phyloP scores from a whole-genome alignment of 2,888 invertebrate species.

The Habroteleia sp. region DNA sequence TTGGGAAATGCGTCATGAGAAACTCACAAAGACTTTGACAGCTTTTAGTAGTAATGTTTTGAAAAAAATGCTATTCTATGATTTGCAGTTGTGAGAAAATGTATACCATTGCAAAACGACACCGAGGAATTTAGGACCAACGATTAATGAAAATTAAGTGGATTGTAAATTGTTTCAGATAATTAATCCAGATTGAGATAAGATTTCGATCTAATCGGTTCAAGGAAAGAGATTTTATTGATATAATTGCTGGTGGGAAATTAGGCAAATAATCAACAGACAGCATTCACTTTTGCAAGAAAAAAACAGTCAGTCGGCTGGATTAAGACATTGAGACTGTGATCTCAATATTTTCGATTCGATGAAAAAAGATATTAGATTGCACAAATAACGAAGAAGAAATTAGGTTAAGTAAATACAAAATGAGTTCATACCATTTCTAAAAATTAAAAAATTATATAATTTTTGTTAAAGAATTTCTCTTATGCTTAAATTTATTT shows the following conservation, averaged over 20 bases:
- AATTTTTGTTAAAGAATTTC: no score
- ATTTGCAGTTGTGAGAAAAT: constrained; percentile 1
- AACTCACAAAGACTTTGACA: no score
- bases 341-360: constrained; percentile 8
- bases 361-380: constrained; percentile 5
- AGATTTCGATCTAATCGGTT: constrained; percentile 38
- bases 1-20: no score
- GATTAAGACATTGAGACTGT: no score
- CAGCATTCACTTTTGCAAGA: constrained; percentile 5
- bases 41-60: no score
- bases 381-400: no score
- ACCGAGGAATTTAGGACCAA: not conserved
- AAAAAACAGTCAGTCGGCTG: no score
- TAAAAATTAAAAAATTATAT: no score
- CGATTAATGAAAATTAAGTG: constrained; percentile 21
- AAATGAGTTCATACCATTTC: no score
- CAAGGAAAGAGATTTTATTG: constrained; percentile 22
- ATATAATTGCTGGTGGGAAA: constrained; percentile 13
- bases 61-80: no score
- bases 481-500: no score
- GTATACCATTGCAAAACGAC: constrained; percentile 11
- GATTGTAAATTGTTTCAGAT: constrained; percentile 18
- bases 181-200: constrained; percentile 41
- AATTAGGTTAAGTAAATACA: no score
- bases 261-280: constrained; percentile 1